These are phyloP conservation scores for Lordiphosa andalusiaca DNA, from an alignment of 2,888 invertebrate genomes.

Conservation along the genomic window DNA sequence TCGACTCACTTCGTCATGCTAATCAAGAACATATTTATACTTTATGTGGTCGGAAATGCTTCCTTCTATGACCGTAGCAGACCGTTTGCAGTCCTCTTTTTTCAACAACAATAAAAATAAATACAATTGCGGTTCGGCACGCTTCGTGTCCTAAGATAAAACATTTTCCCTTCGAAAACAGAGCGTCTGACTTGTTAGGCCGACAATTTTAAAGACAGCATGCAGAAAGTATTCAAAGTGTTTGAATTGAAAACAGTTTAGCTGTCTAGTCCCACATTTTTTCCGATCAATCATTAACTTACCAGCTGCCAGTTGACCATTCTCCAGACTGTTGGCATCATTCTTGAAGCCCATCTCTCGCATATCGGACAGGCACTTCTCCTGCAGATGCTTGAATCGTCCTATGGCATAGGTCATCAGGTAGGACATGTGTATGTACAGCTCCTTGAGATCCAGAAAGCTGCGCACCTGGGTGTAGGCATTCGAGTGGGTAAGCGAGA, in stretches of 20 bases:
- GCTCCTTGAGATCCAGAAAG: conserved; percentile 79
- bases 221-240: not conserved
- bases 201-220: too few species aligned
- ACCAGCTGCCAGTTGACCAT: conserved; percentile 79
- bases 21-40: too few species aligned
- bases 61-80: too few species aligned
- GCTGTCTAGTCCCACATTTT: too few species aligned
- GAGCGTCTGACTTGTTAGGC: too few species aligned
- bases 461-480: conserved; percentile 79
- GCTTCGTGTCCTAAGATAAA: too few species aligned
- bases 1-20: too few species aligned
- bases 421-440: conserved; percentile 80
- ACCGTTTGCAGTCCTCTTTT: too few species aligned
- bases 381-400: conserved; percentile 79
- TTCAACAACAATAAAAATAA: too few species aligned
- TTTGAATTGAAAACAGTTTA: not conserved
- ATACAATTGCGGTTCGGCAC: too few species aligned
- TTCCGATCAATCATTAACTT: conserved; percentile 34
- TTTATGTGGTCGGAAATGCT: too few species aligned
- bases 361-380: conserved; percentile 79
- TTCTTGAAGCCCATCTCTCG: conserved; percentile 78
- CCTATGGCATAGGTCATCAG: conserved; percentile 80
- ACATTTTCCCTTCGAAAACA: too few species aligned
- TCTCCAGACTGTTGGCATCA: conserved; percentile 79
- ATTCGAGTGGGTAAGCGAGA: conserved; percentile 79